A percentile compares a stretch with the other conserved stretches of the same genome.
Conservation (phyloP, 2,113 vertebrate species). For the Crypturellus undulatus region DNA sequence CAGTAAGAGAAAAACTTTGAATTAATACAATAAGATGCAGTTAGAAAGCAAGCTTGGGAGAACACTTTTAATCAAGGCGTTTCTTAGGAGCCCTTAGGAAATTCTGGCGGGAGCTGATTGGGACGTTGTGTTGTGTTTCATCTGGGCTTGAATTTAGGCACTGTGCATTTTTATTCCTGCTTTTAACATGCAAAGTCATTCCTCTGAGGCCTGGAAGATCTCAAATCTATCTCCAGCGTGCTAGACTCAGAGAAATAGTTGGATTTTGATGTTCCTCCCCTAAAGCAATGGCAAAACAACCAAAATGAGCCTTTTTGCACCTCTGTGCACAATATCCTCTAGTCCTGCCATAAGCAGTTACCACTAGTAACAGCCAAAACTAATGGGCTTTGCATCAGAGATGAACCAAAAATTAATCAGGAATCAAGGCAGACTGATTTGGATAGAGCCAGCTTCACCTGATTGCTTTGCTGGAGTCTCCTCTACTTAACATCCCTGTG, state of each 20-base stretch:
- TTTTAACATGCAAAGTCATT: not conserved
- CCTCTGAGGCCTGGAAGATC: not conserved
- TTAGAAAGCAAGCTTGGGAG: constrained; percentile 6
- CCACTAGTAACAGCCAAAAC: not conserved
- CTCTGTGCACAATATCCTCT: not conserved
- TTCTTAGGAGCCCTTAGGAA: not conserved
- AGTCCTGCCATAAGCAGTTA: not conserved
- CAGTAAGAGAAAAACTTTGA: constrained; percentile 63
- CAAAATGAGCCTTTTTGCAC: not conserved
- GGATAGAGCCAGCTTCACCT: not conserved
- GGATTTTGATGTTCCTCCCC: not conserved
- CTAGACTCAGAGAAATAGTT: not conserved
- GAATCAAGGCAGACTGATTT: not conserved
- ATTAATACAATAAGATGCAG: constrained; percentile 62
- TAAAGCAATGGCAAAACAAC: not conserved
- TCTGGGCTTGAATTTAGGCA: not conserved
- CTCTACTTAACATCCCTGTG: not conserved
- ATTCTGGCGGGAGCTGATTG: not conserved
- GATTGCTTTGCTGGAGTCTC: not conserved
- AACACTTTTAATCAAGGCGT: not conserved
- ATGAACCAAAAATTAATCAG: not conserved
- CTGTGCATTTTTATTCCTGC: not conserved
- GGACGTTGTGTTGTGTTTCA: not conserved
- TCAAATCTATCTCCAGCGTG: not conserved
- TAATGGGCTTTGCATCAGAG: not conserved